Conservation (phyloP, 2,888 invertebrate genomes). For the Allacma fusca region DNA sequence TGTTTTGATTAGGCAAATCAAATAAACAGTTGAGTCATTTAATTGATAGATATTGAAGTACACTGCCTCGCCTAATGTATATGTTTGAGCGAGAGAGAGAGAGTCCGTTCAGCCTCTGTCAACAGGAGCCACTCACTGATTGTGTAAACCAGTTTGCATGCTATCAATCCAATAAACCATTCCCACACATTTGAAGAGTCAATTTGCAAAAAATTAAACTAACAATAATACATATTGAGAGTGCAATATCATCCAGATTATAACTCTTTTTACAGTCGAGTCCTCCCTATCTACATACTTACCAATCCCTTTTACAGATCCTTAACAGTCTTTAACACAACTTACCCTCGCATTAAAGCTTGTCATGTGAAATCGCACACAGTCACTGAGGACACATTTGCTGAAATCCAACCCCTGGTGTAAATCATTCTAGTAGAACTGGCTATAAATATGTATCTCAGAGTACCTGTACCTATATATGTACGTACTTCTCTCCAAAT, state of each 20-base stretch:
- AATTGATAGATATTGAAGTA: slow-evolving; percentile 2
- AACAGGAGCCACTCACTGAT: background rate
- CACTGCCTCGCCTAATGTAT: background rate
- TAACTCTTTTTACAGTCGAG: background rate
- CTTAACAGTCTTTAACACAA: background rate
- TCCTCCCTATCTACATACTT: background rate
- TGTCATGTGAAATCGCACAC: too few relatives aligned
- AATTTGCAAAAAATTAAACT: slow-evolving; percentile 2
- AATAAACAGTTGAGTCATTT: slow-evolving; percentile 3
- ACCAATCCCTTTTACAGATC: background rate
- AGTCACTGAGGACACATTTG: too few relatives aligned
- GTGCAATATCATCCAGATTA: background rate
- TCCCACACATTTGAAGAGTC: background rate
- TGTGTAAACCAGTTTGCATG: background rate
- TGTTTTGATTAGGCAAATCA: background rate
- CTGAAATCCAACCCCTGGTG: too few relatives aligned
- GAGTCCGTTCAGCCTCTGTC: background rate
- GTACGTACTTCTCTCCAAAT: too few relatives aligned
- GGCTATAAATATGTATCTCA: too few relatives aligned
- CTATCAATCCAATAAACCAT: slow-evolving; percentile 9
- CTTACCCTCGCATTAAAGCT: too few relatives aligned
- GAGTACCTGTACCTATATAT: too few relatives aligned
- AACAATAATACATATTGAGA: background rate
- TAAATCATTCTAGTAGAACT: too few relatives aligned
- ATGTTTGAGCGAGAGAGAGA: background rate